Conservation (phyloP, 2,113 vertebrate species). For the Anas platyrhynchos region DNA sequence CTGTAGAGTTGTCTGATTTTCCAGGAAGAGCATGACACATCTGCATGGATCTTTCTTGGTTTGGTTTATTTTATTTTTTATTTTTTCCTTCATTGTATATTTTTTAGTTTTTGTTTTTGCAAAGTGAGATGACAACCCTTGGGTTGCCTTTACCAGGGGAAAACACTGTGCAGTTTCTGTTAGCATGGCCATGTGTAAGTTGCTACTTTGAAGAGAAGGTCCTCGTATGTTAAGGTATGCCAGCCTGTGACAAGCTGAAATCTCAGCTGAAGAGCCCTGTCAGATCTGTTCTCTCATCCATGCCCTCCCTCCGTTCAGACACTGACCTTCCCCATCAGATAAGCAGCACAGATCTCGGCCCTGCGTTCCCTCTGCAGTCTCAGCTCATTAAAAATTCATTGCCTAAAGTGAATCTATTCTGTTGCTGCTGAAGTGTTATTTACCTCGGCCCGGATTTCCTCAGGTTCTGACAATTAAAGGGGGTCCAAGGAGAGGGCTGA, state of each 20-base stretch:
- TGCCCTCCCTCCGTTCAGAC: constrained; percentile 67
- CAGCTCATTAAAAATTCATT: constrained; percentile 77
- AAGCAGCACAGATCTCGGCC: constrained; percentile 66
- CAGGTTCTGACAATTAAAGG: constrained; percentile 72
- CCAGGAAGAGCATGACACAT: background rate
- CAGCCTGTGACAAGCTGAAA: constrained; percentile 35
- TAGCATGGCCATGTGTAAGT: constrained; percentile 28
- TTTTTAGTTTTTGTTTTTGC: background rate
- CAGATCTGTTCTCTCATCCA: constrained; percentile 67
- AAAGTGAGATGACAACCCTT: background rate
- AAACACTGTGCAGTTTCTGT: background rate
- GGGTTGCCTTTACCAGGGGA: constrained; percentile 18
- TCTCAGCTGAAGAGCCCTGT: constrained; percentile 69
- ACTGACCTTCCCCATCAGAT: constrained; percentile 76
- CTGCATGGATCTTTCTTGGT: background rate
- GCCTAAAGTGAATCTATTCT: constrained; percentile 64
- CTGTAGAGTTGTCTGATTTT: constrained; percentile 24
- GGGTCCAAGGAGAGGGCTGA: constrained; percentile 67
- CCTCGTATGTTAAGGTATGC: constrained; percentile 15
- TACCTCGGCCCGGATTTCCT: constrained; percentile 64
- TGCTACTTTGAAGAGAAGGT: constrained; percentile 30
- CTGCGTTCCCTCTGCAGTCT: constrained; percentile 56
- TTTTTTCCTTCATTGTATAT: background rate
- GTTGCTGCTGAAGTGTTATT: constrained; percentile 48
- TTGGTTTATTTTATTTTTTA: background rate